These are phyloP conservation scores for Hemicentrotus pulcherrimus DNA, from an alignment of 35 echinoderm and acorn worm genomes.

Conservation along the genomic window DNA sequence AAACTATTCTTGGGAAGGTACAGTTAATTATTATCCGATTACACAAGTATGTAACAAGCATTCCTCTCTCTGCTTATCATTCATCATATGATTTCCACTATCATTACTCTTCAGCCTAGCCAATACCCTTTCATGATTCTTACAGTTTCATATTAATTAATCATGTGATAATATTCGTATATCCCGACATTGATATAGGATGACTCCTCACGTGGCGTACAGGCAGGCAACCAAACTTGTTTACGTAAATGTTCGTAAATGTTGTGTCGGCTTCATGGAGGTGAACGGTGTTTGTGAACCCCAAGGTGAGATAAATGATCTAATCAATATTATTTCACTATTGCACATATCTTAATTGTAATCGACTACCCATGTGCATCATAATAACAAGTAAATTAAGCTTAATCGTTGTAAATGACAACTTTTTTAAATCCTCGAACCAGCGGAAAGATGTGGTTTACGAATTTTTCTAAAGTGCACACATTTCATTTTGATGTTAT, in stretches of 20 bases:
- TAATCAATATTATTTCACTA: neutral
- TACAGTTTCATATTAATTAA: too few species aligned
- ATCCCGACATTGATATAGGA: neutral
- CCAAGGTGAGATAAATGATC: neutral
- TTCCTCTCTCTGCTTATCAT: too few species aligned
- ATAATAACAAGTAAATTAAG: neutral
- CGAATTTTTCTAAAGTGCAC: too few species aligned
- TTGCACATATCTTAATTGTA: neutral
- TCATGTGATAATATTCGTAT: neutral
- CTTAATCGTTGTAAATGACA: neutral
- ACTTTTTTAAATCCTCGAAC: neutral
- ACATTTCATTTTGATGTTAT: too few species aligned
- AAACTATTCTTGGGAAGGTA: too few species aligned
- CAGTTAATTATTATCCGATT: too few species aligned
- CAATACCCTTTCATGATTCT: too few species aligned
- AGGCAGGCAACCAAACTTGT: neutral
- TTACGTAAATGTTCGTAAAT: slow-evolving; percentile 18
- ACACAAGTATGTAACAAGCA: too few species aligned
- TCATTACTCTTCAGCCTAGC: too few species aligned
- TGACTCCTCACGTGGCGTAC: slow-evolving; percentile 17
- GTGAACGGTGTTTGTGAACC: slow-evolving; percentile 37
- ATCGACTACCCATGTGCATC: neutral
- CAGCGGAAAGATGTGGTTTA: neutral
- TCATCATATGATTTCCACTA: too few species aligned
- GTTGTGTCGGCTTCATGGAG: slow-evolving; percentile 43